Evolutionary conservation across 2,113 vertebrate species (phyloP), one percentile per base, ranked within the genome.

Genomic region (Melospiza melodia): DNA sequence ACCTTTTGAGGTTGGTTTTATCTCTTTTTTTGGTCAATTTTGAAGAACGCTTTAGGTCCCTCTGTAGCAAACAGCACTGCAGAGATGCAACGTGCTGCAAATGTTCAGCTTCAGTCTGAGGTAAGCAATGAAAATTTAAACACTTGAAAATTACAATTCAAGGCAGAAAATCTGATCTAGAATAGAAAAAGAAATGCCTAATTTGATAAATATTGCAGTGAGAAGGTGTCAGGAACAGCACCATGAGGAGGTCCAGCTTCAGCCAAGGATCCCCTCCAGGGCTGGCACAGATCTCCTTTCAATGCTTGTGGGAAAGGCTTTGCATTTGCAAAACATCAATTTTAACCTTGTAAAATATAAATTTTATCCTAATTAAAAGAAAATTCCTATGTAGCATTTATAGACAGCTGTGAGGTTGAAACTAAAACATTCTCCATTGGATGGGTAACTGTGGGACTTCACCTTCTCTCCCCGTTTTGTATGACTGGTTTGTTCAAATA

Each of bases 71-170:
- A 41, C 14, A n/a, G 67, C 37, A 10, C 46, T 22, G 55, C 54
- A 30, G 13, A 39, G 59, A 41, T 11, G 10, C 24, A 41, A 46
- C 1, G 3, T 48, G 25, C 23, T 41, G 49, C 71, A 12, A 46
- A 57, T 0, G 25, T 16, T 62, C 65, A 59, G 89, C 87, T 95
- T 85, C 74, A 44, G 92, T 69, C 82, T 83, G 80, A 96, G 87
- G 80, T 49, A 94, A 74, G 14, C 72, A 11, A 46, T 14, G 22
- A 65, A 84, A 87, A 85, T 76, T 13, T 5, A 61, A 85, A 35
- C 25, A 49, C 66, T 54, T 49, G 59, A 25, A 69, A 84, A 83
- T 79, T 4, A 46, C 15, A 37, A n/a, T 20, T 51, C 12, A 49
- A 54, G 43, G 80, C 73, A 89, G 84, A 63, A 89, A 82, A 84